Conservation (phyloP, 1,140 invertebrate genomes). For the Steinernema feltiae region DNA sequence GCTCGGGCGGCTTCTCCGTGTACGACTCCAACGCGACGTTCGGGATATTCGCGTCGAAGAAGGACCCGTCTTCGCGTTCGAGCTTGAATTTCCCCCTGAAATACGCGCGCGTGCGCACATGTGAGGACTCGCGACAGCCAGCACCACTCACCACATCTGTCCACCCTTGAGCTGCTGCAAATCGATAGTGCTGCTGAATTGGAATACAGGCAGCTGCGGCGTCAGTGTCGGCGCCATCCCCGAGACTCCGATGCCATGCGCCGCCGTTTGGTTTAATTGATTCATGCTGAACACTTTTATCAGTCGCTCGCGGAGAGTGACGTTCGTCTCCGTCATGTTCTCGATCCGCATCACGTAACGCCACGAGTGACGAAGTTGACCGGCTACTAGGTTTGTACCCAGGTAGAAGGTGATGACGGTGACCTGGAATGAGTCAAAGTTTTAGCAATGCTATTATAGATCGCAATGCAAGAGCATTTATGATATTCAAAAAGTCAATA, state of each 20-base stretch:
- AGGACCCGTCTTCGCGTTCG: slow-evolving; percentile 40
- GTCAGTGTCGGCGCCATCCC: slow-evolving; percentile 40
- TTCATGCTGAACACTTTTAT: slow-evolving; percentile 46
- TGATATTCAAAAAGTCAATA: too few species aligned
- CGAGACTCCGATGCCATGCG: slow-evolving; percentile 28
- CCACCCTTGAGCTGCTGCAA: slow-evolving; percentile 43
- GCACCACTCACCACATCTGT: slow-evolving; percentile 47
- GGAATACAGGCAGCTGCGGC: slow-evolving; percentile 32
- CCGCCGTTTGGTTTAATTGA: slow-evolving; percentile 37
- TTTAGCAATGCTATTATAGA: not conserved
- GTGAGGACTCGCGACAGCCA: too few species aligned
- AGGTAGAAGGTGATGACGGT: slow-evolving; percentile 45
- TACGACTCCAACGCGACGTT: slow-evolving; percentile 32
- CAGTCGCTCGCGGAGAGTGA: slow-evolving; percentile 36
- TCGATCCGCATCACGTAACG: slow-evolving; percentile 42
- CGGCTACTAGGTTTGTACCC: slow-evolving; percentile 31
- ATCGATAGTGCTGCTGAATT: slow-evolving; percentile 41
- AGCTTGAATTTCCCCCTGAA: slow-evolving; percentile 41
- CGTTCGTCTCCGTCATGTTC: slow-evolving; percentile 29
- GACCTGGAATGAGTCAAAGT: slow-evolving; percentile 15
- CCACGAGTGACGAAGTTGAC: slow-evolving; percentile 41
- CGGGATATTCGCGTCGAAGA: slow-evolving; percentile 41
- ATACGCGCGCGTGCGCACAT: too few species aligned
- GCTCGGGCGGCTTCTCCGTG: not conserved
- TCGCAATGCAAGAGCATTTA: too few species aligned